phyloP scores from a whole-genome alignment of 2,888 invertebrate genomes.

The Morinoia aosen region DNA sequence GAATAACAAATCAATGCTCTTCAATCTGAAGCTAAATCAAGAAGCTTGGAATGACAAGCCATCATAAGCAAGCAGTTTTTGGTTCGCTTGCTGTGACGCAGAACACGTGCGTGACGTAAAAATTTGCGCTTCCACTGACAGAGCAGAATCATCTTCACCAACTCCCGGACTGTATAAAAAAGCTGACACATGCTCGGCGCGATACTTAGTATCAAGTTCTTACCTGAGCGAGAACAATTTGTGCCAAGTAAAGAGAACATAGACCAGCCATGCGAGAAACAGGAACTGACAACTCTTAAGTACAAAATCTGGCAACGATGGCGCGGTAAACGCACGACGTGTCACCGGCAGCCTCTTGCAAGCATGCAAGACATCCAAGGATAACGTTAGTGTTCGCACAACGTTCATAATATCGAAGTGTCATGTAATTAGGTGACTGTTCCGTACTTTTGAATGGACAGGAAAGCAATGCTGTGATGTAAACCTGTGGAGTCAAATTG shows the following conservation, averaged over 20 bases:
- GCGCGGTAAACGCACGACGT: background rate
- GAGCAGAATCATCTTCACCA: no score
- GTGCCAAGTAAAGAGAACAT: background rate
- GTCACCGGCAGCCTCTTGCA: background rate
- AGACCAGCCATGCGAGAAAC: background rate
- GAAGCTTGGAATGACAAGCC: no score
- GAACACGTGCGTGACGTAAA: no score
- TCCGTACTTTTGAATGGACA: background rate
- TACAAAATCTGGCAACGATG: background rate
- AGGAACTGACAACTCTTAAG: background rate
- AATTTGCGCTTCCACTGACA: no score
- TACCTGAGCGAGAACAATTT: background rate
- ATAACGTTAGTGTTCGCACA: background rate
- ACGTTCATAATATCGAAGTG: background rate
- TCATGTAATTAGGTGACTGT: background rate
- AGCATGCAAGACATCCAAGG: background rate
- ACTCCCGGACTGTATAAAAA: no score
- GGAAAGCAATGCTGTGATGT: background rate
- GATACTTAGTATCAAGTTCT: no score
- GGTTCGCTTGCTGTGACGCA: no score
- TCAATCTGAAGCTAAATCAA: no score
- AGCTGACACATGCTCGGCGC: no score
- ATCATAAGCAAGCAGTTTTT: no score
- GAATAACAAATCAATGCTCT: background rate
- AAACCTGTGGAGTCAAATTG: background rate